Percentiles rank a stretch among this genome's conserved stretches.
These are phyloP conservation scores for Rhagoletis zephyria DNA, from an alignment of 1,140 invertebrate species.

Conservation along the genomic window DNA sequence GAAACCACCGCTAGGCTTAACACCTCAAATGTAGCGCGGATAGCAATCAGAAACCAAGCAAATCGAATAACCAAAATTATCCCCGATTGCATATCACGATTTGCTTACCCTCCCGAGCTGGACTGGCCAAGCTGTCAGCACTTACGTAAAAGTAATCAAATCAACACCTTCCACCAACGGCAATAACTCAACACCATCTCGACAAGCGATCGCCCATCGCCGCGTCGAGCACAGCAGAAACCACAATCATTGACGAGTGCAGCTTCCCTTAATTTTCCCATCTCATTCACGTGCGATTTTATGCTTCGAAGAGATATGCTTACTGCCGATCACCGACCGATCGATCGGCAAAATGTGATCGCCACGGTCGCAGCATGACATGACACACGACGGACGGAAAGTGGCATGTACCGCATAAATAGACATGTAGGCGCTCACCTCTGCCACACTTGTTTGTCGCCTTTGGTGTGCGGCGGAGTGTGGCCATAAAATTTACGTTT, in stretches of 20 bases:
- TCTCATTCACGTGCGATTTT: conserved; percentile 1
- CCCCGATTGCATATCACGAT: conserved; percentile 55
- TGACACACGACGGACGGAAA: not conserved
- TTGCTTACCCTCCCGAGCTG: not conserved
- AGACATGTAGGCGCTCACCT: not conserved
- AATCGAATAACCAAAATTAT: conserved; percentile 22
- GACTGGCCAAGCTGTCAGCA: not conserved
- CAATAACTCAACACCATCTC: conserved; percentile 30
- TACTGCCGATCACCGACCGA: not conserved
- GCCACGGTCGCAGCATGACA: not conserved
- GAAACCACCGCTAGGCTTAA: not conserved
- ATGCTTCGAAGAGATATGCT: conserved; percentile 34
- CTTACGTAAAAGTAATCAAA: conserved; percentile 70
- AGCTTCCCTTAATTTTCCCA: conserved; percentile 16
- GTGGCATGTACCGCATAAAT: not conserved
- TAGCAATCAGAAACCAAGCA: conserved; percentile 8
- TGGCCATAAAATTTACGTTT: not conserved
- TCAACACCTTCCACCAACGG: conserved; percentile 69
- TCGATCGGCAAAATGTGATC: not conserved
- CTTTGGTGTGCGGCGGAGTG: not conserved
- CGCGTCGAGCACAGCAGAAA: conserved; percentile 17
- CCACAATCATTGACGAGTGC: conserved; percentile 47
- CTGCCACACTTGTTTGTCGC: conserved; percentile 14
- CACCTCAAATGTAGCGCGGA: not conserved
- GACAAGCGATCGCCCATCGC: not conserved